Evolutionary conservation across 2,888 invertebrate species (phyloP).

Genomic region (Pseudoips prasinana): DNA sequence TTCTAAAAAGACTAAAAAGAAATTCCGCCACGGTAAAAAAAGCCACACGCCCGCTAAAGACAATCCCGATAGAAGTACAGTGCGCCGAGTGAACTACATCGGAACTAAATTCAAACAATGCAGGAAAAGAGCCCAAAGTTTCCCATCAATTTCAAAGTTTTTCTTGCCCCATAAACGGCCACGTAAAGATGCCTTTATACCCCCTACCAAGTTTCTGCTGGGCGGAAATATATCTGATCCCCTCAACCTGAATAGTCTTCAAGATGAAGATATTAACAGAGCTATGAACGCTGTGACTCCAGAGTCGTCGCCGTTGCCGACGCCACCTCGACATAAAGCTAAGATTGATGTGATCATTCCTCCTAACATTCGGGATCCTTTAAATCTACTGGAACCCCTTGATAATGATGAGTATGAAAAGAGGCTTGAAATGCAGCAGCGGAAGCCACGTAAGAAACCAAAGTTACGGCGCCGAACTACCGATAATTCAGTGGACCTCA

Average conservation of each 20-base stretch:
- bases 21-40: constrained; percentile 71
- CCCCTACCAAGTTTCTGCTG: constrained; percentile 95
- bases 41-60: constrained; percentile 66
- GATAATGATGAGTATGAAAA: constrained; percentile 92
- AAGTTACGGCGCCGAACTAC: constrained; percentile 78
- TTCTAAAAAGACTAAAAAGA: constrained; percentile 71
- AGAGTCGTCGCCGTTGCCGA: constrained; percentile 94
- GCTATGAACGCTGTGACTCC: constrained; percentile 95
- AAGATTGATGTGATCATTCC: constrained; percentile 96
- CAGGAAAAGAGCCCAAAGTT: constrained; percentile 86
- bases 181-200: constrained; percentile 88
- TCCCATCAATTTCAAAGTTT: constrained; percentile 86
- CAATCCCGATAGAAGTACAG: constrained; percentile 57
- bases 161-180: constrained; percentile 88
- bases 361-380: constrained; percentile 94
- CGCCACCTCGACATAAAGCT: constrained; percentile 89
- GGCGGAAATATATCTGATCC: constrained; percentile 98
- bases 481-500: constrained; percentile 52
- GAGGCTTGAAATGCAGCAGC: constrained; percentile 86
- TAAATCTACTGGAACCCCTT: constrained; percentile 91
- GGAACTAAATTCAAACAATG: constrained; percentile 73
- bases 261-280: constrained; percentile 88
- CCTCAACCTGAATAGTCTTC: constrained; percentile 94
- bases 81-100: constrained; percentile 68
- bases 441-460: constrained; percentile 86